Conservation (phyloP, 2,113 vertebrate genomes). For the Pituophis catenifer region DNA sequence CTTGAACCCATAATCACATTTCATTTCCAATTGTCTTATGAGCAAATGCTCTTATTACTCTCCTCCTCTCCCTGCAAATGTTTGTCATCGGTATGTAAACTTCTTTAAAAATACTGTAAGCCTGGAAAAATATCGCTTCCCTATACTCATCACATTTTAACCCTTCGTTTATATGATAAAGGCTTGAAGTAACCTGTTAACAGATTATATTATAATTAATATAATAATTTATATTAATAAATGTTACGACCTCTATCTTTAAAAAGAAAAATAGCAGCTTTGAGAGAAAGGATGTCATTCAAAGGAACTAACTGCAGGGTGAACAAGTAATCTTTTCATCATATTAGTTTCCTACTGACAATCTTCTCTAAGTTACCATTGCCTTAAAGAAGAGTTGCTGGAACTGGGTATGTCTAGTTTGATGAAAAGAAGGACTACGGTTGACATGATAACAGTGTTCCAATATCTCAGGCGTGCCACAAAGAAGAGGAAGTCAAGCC, state of each 20-base stretch:
- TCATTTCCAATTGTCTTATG: neutral
- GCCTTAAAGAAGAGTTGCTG: neutral
- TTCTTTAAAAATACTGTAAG: neutral
- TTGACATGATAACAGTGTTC: no score
- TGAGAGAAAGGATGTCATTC: neutral
- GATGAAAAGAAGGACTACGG: no score
- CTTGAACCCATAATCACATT: neutral
- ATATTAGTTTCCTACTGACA: neutral
- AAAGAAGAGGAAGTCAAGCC: no score
- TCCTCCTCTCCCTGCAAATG: neutral
- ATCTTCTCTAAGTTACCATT: neutral
- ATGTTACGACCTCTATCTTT: neutral
- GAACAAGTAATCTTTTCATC: neutral
- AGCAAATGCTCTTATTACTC: neutral
- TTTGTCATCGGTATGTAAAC: neutral
- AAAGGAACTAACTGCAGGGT: neutral
- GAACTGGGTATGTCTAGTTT: no score
- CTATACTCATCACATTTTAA: neutral
- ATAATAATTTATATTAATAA: no score
- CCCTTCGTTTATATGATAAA: neutral
- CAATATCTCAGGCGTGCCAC: no score
- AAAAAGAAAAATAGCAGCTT: neutral
- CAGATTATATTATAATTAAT: neutral
- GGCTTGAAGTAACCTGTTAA: neutral
- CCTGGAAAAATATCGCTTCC: neutral